These are phyloP conservation scores for Euwallacea fornicatus DNA, from an alignment of 1,140 invertebrate genomes.

Conservation along the genomic window DNA sequence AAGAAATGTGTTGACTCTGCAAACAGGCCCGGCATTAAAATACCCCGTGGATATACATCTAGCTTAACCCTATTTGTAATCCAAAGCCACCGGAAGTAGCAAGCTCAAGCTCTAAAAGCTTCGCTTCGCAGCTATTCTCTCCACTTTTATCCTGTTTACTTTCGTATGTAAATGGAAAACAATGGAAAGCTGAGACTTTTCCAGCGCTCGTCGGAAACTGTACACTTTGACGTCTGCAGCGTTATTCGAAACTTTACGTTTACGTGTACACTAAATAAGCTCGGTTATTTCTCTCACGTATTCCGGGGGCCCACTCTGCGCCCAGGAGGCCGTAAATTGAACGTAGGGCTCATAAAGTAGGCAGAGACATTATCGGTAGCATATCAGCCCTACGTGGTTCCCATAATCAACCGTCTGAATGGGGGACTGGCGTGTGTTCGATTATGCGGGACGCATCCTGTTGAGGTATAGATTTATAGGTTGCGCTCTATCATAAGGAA, in stretches of 20 bases:
- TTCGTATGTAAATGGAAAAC: constrained; percentile 28
- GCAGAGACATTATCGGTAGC: constrained; percentile 47
- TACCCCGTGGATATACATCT: constrained; percentile 25
- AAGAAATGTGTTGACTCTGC: background rate
- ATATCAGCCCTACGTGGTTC: constrained; percentile 45
- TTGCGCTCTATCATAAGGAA: background rate
- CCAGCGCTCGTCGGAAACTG: too few relatives aligned
- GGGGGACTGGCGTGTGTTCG: constrained; percentile 1
- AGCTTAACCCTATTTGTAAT: constrained; percentile 32
- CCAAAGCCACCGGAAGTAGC: constrained; percentile 27
- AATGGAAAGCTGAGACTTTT: constrained; percentile 9
- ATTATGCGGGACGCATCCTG: constrained; percentile 21
- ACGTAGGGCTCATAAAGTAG: constrained; percentile 46
- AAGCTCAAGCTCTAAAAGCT: constrained; percentile 28
- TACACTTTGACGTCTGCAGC: too few relatives aligned
- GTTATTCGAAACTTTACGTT: background rate
- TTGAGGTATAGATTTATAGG: constrained; percentile 9
- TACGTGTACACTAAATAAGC: constrained; percentile 15
- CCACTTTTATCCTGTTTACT: constrained; percentile 21
- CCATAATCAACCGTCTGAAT: constrained; percentile 30
- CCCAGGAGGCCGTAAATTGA: constrained; percentile 45
- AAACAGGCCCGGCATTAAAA: constrained; percentile 17
- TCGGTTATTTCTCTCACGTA: constrained; percentile 37
- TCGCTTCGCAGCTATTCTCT: constrained; percentile 20
- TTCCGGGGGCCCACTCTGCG: constrained; percentile 37